phyloP scores from a whole-genome alignment of 2,113 vertebrate genomes.

The Scatophagus argus region DNA sequence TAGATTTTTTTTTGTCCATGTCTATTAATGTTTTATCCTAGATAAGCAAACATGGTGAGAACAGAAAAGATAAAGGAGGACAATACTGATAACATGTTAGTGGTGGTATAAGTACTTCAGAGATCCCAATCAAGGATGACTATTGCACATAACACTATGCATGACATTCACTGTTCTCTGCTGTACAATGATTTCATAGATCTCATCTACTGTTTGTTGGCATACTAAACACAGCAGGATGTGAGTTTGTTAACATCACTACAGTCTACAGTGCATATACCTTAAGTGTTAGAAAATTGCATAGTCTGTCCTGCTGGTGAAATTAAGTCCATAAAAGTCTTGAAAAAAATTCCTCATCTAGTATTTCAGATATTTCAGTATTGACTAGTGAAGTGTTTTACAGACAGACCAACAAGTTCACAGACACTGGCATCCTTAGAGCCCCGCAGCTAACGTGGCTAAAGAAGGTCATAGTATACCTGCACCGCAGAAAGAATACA shows the following conservation, averaged over 20 bases:
- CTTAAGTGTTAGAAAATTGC: no score
- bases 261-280: neutral
- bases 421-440: neutral
- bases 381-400: neutral
- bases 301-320: neutral
- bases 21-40: neutral
- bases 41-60: neutral
- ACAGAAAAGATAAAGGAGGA: neutral
- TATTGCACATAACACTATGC: no score
- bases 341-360: no score
- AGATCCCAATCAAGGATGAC: neutral
- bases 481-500: neutral
- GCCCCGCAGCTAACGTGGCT: neutral
- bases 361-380: neutral
- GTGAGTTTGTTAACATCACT: neutral
- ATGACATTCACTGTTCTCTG: no score
- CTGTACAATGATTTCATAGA: no score
- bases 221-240: no score
- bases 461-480: neutral
- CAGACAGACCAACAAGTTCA: neutral
- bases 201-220: no score
- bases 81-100: neutral
- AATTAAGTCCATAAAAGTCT: no score
- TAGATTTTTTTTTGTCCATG: constrained; percentile 8
- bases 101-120: neutral